Conservation (phyloP, 64 coral and sea anemone species). For the Montipora capricornis region DNA sequence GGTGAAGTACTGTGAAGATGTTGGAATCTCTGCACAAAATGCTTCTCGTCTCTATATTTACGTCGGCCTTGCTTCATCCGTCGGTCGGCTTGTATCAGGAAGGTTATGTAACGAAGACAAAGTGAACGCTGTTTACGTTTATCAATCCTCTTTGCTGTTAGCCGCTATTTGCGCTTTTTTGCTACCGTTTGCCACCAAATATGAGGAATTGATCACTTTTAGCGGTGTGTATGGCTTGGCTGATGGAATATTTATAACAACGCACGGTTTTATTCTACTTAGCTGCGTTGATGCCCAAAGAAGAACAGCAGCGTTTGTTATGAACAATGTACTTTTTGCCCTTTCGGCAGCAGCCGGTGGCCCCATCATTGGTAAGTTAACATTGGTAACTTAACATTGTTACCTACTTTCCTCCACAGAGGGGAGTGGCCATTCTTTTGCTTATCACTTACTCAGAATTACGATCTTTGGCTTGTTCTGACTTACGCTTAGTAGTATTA, state of each 20-base stretch:
- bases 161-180: neutral
- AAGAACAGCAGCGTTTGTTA: constrained; percentile 24
- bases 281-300: constrained; percentile 7
- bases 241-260: constrained; percentile 38
- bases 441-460: no score
- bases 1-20: constrained; percentile 42
- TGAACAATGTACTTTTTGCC: neutral
- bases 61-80: constrained; percentile 30
- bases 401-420: no score
- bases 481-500: no score
- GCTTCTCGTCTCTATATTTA: constrained; percentile 51
- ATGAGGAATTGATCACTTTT: constrained; percentile 17
- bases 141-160: neutral
- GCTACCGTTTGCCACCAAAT: constrained; percentile 1
- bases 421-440: no score
- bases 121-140: constrained; percentile 7
- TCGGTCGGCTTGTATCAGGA: constrained; percentile 26
- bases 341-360: neutral
- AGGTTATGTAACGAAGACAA: neutral
- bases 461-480: no score
- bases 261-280: constrained; percentile 7
- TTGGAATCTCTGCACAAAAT: constrained; percentile 15
- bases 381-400: neutral
- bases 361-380: neutral
- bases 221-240: constrained; percentile 15